Evolutionary conservation across 2,113 vertebrate genomes (phyloP).

Genomic region (Anolis sagrei): DNA sequence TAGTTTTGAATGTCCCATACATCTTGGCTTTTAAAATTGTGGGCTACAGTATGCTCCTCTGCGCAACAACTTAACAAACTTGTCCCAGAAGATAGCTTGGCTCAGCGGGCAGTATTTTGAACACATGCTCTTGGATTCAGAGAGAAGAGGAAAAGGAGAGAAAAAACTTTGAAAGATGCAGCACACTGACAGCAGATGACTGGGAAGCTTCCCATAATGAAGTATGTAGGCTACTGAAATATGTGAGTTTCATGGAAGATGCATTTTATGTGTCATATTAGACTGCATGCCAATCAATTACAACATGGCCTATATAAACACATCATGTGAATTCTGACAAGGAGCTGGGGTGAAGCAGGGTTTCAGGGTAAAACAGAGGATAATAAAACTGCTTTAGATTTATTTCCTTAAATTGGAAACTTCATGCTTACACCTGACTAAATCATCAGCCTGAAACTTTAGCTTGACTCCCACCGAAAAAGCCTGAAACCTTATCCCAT

Average conservation of each 20-base stretch:
- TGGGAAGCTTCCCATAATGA: conserved; percentile 60
- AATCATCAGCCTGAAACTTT: conserved; percentile 99
- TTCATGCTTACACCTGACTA: conserved; percentile 99
- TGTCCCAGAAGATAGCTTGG: neutral
- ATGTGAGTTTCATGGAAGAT: conserved; percentile 66
- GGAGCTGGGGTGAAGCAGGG: conserved; percentile 85
- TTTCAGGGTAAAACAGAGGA: conserved; percentile 91
- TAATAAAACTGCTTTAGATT: conserved; percentile 99
- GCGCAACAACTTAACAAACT: neutral
- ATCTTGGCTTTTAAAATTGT: neutral
- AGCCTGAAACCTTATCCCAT: conserved; percentile 93
- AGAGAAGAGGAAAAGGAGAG: neutral
- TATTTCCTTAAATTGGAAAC: conserved; percentile 99
- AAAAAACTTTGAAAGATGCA: conserved; percentile 29
- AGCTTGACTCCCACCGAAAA: conserved; percentile 95
- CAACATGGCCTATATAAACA: conserved; percentile 82
- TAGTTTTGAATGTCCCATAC: neutral
- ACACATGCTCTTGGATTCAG: neutral
- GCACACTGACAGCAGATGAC: conserved; percentile 17
- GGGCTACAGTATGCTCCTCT: neutral
- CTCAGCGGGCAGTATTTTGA: neutral
- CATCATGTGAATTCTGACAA: conserved; percentile 84
- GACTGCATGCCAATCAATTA: conserved; percentile 78
- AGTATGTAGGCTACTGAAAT: conserved; percentile 74
- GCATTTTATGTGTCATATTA: conserved; percentile 79